A percentile compares a stretch with the other conserved stretches of the same genome.
Conservation (phyloP, 1,140 invertebrate species). For the Solenopsis fugax region DNA sequence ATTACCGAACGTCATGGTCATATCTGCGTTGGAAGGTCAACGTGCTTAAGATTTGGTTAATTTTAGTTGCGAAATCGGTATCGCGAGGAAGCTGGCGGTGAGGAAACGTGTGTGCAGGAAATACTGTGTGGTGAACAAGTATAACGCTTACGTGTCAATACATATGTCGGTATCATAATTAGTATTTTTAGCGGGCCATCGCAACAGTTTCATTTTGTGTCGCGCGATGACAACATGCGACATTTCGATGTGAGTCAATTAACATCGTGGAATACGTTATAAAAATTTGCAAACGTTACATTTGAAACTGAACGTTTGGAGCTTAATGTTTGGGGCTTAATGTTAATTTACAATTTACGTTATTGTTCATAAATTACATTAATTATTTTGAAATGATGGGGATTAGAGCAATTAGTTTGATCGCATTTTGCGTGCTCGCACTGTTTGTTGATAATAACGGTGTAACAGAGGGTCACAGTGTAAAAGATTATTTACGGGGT, state of each 20-base stretch:
- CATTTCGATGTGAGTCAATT: not conserved
- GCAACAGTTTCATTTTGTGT: slow-evolving; percentile 14
- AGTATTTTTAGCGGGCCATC: not conserved
- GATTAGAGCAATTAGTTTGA: not conserved
- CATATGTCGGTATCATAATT: not conserved
- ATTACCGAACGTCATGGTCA: not conserved
- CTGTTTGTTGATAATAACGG: not conserved
- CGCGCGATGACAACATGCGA: not conserved
- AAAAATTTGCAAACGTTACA: not conserved
- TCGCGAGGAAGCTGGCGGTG: slow-evolving; percentile 15
- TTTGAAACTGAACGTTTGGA: not conserved
- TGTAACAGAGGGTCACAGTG: not conserved
- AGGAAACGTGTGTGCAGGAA: slow-evolving; percentile 19
- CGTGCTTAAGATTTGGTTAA: not conserved
- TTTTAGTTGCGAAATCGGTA: not conserved
- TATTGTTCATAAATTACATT: not conserved
- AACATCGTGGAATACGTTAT: not conserved
- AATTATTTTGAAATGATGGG: slow-evolving; percentile 21
- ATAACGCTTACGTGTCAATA: not conserved
- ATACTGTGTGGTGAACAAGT: not conserved
- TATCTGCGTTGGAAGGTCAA: not conserved
- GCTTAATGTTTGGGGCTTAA: not conserved
- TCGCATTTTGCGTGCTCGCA: not conserved
- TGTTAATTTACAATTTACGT: not conserved
- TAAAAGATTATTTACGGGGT: slow-evolving; percentile 6